phyloP scores from a whole-genome alignment of 2,797 vertebrate genomes.

The Catamblyrhynchus diadema region DNA sequence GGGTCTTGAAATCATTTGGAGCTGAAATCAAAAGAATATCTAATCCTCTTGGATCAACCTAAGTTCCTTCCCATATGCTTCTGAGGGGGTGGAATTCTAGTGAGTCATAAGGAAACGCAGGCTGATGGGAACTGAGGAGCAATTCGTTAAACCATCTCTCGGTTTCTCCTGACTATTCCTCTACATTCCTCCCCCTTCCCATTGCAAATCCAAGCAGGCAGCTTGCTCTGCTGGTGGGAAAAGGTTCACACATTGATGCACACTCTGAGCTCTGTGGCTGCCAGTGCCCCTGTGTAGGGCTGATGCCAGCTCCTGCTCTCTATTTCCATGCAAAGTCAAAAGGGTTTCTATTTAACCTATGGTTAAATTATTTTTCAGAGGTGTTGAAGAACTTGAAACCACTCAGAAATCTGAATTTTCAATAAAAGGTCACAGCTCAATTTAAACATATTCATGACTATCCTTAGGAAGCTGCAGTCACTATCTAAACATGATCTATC shows the following conservation, averaged over 20 bases:
- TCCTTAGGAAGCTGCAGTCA: not conserved
- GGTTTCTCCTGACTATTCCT: not conserved
- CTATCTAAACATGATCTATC: not conserved
- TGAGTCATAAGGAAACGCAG: not conserved
- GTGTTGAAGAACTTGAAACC: not conserved
- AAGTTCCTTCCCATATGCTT: slow-evolving; percentile 9
- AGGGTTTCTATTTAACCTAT: not conserved
- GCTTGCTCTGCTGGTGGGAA: not conserved
- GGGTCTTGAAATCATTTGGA: not conserved
- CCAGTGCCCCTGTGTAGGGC: not conserved
- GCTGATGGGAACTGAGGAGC: not conserved
- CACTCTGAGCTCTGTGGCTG: not conserved
- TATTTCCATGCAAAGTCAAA: not conserved
- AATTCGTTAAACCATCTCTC: not conserved
- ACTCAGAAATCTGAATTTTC: not conserved
- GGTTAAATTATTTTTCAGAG: not conserved
- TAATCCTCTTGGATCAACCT: not conserved
- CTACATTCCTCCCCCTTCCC: not conserved
- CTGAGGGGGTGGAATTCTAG: not conserved
- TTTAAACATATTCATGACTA: not conserved
- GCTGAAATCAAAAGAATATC: not conserved
- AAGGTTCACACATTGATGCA: not conserved
- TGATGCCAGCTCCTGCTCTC: not conserved
- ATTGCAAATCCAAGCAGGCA: not conserved
- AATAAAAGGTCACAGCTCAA: not conserved